Evolutionary conservation across 2,113 vertebrate genomes (phyloP).

Genomic region (Pycnonotus jocosus): DNA sequence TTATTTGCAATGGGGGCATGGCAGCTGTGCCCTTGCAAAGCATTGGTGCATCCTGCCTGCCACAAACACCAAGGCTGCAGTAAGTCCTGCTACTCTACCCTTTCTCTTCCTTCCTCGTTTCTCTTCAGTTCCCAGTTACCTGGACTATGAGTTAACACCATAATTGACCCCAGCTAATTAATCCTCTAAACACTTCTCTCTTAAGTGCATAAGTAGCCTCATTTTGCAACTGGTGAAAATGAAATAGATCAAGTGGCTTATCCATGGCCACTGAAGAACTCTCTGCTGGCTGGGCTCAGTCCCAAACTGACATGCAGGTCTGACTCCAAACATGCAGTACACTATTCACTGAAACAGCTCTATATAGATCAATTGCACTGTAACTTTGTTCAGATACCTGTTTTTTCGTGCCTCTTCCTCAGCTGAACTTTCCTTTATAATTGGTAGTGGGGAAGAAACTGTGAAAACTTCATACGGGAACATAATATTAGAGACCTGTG

Average conservation of each 20-base stretch:
- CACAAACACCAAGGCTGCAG: not conserved
- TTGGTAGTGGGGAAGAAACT: not conserved
- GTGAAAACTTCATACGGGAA: not conserved
- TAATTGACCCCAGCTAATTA: not conserved
- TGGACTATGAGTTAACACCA: not conserved
- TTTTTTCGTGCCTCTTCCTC: not conserved
- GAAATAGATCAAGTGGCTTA: not conserved
- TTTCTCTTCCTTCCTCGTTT: not conserved
- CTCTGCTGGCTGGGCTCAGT: not conserved
- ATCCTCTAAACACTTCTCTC: not conserved
- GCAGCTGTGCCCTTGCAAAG: not conserved
- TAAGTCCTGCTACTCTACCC: not conserved
- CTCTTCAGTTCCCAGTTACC: not conserved
- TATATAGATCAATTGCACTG: not conserved
- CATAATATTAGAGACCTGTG: not conserved
- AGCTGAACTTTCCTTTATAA: not conserved
- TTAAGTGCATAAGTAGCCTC: not conserved
- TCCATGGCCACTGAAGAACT: not conserved
- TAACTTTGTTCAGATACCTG: not conserved
- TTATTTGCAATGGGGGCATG: accelerated
- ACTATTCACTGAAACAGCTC: not conserved
- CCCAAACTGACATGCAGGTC: not conserved
- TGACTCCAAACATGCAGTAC: not conserved
- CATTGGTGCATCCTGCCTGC: not conserved
- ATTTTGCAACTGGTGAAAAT: not conserved